Conservation (phyloP, 2,888 invertebrate genomes). For the Diloba caeruleocephala region DNA sequence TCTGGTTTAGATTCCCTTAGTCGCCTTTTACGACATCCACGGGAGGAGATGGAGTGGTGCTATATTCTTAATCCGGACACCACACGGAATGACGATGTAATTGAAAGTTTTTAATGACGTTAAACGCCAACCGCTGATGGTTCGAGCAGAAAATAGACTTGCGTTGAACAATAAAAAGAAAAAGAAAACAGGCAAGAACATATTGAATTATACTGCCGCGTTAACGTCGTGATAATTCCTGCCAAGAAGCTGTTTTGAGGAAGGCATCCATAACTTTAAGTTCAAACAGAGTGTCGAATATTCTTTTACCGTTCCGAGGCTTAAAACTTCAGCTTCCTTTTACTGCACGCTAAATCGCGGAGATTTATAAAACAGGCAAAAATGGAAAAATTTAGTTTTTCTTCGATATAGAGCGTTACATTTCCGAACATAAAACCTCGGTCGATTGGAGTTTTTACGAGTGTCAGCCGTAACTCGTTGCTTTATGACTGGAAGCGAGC, state of each 20-base stretch:
- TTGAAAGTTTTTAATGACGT: too few species aligned
- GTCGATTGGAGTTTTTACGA: slow-evolving; percentile 66
- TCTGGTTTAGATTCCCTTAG: too few species aligned
- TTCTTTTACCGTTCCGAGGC: slow-evolving; percentile 1
- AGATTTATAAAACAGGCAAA: slow-evolving; percentile 32
- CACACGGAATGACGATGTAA: too few species aligned
- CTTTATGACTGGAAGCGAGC: slow-evolving; percentile 45
- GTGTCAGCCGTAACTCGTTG: slow-evolving; percentile 47
- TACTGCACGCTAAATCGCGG: slow-evolving; percentile 22
- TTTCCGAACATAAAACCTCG: slow-evolving; percentile 52
- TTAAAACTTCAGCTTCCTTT: slow-evolving; percentile 14
- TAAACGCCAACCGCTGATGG: too few species aligned
- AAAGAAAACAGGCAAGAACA: too few species aligned
- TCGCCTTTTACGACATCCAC: too few species aligned
- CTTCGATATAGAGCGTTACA: slow-evolving; percentile 39
- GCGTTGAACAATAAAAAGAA: too few species aligned
- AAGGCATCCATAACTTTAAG: background rate
- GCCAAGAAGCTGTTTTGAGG: background rate
- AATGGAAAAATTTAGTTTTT: slow-evolving; percentile 43
- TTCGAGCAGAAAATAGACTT: too few species aligned
- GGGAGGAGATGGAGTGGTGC: too few species aligned
- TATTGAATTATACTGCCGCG: too few species aligned
- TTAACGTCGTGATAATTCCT: background rate
- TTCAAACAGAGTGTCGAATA: slow-evolving; percentile 10
- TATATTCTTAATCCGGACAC: too few species aligned